A percentile compares a stretch with the other conserved stretches of the same genome.
Evolutionary conservation across 2,113 vertebrate genomes (phyloP).

Genomic region (Poecilia latipinna): DNA sequence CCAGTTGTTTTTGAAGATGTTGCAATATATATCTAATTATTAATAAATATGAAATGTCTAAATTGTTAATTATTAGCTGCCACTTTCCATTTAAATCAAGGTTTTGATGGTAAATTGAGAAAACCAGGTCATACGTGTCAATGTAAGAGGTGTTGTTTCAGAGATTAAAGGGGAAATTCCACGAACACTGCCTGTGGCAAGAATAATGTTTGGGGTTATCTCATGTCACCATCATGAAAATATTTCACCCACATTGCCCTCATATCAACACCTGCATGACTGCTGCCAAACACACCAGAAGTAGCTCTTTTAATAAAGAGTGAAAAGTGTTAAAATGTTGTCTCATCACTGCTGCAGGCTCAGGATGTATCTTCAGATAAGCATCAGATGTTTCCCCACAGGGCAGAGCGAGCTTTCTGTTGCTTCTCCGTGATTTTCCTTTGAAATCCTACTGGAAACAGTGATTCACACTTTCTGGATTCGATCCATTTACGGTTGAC

Average conservation of each 20-base stretch:
- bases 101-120: background rate
- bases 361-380: slow-evolving; percentile 16
- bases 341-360: background rate
- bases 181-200: slow-evolving; percentile 8
- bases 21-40: no score
- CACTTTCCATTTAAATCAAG: background rate
- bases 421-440: background rate
- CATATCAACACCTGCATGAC: slow-evolving; percentile 19
- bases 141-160: background rate
- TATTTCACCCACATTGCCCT: slow-evolving; percentile 30
- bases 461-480: background rate
- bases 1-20: background rate
- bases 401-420: background rate
- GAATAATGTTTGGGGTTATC: slow-evolving; percentile 27
- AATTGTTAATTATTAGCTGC: background rate
- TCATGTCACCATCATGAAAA: slow-evolving; percentile 36
- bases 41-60: background rate
- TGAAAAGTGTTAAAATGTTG: slow-evolving; percentile 3
- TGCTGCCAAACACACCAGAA: slow-evolving; percentile 10
- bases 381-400: slow-evolving; percentile 19
- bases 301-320: slow-evolving; percentile 11
- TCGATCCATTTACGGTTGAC: background rate
- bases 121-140: background rate
- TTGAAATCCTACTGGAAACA: background rate
- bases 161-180: slow-evolving; percentile 26